Conservation (phyloP, 2,113 vertebrate species). For the Taurulus bubalis region DNA sequence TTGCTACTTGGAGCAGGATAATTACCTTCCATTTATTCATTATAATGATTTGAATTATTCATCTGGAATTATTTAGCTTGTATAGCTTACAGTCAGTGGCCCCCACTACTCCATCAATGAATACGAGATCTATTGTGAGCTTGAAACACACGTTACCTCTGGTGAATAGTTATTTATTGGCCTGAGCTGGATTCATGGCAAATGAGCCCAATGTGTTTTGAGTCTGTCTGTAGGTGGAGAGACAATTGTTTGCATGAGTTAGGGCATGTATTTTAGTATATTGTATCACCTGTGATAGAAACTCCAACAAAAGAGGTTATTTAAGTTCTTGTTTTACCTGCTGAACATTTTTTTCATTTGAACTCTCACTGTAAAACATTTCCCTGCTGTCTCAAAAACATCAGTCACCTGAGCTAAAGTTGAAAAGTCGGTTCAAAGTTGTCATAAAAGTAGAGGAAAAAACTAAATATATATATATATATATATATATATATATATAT, state of each 20-base stretch:
- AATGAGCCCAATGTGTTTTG: neutral
- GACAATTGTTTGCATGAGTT: neutral
- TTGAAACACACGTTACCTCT: slow-evolving; percentile 29
- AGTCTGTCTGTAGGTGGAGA: neutral
- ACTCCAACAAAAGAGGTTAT: neutral
- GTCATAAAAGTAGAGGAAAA: neutral
- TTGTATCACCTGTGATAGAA: neutral
- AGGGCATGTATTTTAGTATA: neutral
- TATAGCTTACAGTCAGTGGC: slow-evolving; percentile 30
- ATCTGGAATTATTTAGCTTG: slow-evolving; percentile 53
- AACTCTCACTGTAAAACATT: neutral
- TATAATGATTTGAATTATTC: slow-evolving; percentile 73
- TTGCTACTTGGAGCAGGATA: slow-evolving; percentile 55
- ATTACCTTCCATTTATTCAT: slow-evolving; percentile 71
- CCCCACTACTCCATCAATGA: slow-evolving; percentile 12
- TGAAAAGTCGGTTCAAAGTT: neutral
- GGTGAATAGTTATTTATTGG: slow-evolving; percentile 26
- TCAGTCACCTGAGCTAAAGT: neutral
- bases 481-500: too few relatives aligned
- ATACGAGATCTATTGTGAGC: slow-evolving; percentile 22
- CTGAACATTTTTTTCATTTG: neutral
- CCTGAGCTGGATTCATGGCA: neutral
- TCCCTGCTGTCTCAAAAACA: neutral
- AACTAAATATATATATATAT: too few relatives aligned
- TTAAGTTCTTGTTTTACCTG: neutral